Evolutionary conservation across 2,113 vertebrate genomes (phyloP).

Genomic region (Typhlomys cinereus): DNA sequence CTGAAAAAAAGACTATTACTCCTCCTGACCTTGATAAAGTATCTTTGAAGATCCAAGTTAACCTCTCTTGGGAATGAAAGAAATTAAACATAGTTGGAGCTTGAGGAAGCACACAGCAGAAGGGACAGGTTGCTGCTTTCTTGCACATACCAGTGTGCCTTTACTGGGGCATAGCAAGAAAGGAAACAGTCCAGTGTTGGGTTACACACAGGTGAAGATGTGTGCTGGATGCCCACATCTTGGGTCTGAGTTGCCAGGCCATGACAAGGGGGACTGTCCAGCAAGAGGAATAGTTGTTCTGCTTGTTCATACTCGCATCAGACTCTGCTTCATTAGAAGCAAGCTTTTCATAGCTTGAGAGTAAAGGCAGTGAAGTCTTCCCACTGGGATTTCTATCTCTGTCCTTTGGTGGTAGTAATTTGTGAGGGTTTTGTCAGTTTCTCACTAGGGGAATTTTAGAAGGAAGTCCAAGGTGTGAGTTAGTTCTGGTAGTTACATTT

Average conservation of each 20-base stretch:
- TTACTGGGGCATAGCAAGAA: rapidly evolving
- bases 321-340: not conserved
- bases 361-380: too few species aligned
- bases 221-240: too few species aligned
- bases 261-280: not conserved
- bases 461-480: not conserved
- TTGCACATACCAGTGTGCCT: not conserved
- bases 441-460: not conserved
- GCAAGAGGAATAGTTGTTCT: not conserved
- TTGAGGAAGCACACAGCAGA: not conserved
- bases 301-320: not conserved
- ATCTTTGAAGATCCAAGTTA: not conserved
- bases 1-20: not conserved
- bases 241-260: not conserved
- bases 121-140: not conserved
- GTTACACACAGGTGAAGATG: too few species aligned
- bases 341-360: not conserved
- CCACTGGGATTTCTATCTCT: not conserved
- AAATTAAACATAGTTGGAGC: not conserved
- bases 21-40: not conserved
- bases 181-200: not conserved
- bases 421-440: too few species aligned
- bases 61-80: not conserved
- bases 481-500: not conserved
- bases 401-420: not conserved